A percentile compares a stretch with the other conserved stretches of the same genome.
phyloP scores from a whole-genome alignment of 2,888 invertebrate species.

The Choreutis nemorana region DNA sequence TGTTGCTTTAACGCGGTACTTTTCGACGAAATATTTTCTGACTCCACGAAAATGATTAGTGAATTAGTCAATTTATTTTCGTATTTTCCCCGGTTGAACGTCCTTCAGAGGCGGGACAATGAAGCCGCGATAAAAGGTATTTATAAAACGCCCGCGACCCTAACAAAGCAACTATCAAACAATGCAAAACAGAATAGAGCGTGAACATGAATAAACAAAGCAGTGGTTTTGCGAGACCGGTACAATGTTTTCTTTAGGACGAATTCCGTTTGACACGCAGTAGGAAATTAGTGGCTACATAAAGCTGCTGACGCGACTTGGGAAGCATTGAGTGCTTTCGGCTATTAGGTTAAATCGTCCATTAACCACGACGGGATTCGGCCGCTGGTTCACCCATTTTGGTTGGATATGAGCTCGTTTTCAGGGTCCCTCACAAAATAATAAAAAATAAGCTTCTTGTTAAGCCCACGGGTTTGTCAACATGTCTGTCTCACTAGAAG shows the following conservation, averaged over 20 bases:
- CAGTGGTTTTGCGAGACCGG: slow-evolving; percentile 24
- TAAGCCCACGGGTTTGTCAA: too few species aligned
- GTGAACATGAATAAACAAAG: slow-evolving; percentile 22
- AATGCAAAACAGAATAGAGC: too few species aligned
- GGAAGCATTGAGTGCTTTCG: slow-evolving; percentile 64
- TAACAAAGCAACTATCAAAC: slow-evolving; percentile 21
- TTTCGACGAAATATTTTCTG: too few species aligned
- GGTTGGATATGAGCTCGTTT: too few species aligned
- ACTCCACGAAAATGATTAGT: too few species aligned
- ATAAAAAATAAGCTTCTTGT: too few species aligned
- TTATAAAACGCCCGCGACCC: slow-evolving; percentile 5
- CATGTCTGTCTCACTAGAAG: too few species aligned
- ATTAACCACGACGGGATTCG: slow-evolving; percentile 49
- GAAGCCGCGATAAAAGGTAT: slow-evolving; percentile 7
- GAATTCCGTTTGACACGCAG: slow-evolving; percentile 49
- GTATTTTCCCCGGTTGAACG: slow-evolving; percentile 12
- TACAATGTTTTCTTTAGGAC: slow-evolving; percentile 46
- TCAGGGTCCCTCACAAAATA: too few species aligned
- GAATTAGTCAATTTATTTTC: too few species aligned
- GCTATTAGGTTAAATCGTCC: slow-evolving; percentile 62
- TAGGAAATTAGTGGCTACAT: slow-evolving; percentile 56
- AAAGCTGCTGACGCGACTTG: slow-evolving; percentile 55
- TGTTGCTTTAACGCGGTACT: slow-evolving; percentile 10
- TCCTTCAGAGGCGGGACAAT: slow-evolving; percentile 6
- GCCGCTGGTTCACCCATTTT: slow-evolving; percentile 38